phyloP scores from a whole-genome alignment of 2,113 vertebrate species.

The Psittacara wagleri region DNA sequence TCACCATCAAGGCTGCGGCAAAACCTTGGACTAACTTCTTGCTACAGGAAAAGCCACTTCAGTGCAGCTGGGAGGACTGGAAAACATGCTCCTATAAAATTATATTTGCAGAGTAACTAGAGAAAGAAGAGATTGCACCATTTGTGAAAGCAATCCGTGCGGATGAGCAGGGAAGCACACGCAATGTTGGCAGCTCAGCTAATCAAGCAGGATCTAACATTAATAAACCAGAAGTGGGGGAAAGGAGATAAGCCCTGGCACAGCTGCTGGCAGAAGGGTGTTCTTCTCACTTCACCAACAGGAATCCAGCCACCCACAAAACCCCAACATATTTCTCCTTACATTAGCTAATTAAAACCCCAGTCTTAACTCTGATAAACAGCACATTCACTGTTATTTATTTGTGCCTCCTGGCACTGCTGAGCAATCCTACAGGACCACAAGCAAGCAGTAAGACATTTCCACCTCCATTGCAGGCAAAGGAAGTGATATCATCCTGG shows the following conservation, averaged over 20 bases:
- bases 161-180: not conserved
- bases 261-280: not conserved
- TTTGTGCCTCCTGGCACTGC: not conserved
- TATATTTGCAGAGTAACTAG: not conserved
- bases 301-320: not conserved
- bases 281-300: not conserved
- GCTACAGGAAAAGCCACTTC: not conserved
- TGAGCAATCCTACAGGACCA: not conserved
- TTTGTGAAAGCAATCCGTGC: not conserved
- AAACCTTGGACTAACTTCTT: not conserved
- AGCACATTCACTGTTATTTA: not conserved
- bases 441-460: not conserved
- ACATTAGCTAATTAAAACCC: not conserved
- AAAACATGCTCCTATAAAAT: not conserved
- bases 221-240: not conserved
- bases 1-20: not conserved
- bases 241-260: not conserved
- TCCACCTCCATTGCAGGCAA: not conserved
- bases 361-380: fast-evolving
- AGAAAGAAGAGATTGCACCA: not conserved
- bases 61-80: not conserved
- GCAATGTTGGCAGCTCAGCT: not conserved
- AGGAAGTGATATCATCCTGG: not conserved
- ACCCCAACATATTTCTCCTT: fast-evolving
- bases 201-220: not conserved